These are phyloP conservation scores for Amphimedon queenslandica DNA, from an alignment of 37 sponge, comb jelly and placozoan genomes.

Conservation along the genomic window DNA sequence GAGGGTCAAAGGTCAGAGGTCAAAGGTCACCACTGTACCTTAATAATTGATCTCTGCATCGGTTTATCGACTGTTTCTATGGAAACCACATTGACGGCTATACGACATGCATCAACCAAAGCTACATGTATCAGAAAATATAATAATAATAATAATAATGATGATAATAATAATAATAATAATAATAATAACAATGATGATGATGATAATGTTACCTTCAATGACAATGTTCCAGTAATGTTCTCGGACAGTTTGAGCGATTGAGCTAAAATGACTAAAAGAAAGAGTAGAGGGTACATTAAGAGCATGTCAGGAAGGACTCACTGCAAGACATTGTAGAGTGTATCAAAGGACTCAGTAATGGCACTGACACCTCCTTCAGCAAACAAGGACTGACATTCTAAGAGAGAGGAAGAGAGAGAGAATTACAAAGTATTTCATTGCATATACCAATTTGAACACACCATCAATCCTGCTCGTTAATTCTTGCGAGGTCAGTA, in stretches of 20 bases:
- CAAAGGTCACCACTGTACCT: conserved; percentile 1
- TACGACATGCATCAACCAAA: background rate
- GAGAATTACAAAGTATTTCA: background rate
- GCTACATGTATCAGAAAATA: background rate
- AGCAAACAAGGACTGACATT: conserved; percentile 10
- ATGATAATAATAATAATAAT: no score
- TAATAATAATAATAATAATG: background rate
- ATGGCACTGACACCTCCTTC: background rate
- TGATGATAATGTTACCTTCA: background rate
- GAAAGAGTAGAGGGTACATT: background rate
- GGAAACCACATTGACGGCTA: background rate
- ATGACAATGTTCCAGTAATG: background rate
- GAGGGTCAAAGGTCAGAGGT: background rate
- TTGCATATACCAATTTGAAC: background rate
- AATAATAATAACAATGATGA: conserved; percentile 1
- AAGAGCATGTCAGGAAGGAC: background rate
- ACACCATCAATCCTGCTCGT: background rate
- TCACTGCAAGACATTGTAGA: conserved; percentile 1
- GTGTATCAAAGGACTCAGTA: conserved; percentile 1
- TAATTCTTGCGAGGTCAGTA: background rate
- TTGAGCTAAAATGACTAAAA: background rate
- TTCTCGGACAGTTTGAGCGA: background rate
- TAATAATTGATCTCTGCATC: background rate
- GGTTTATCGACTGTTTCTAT: background rate
- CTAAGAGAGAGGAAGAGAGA: background rate